Evolutionary conservation across 2,113 vertebrate species (phyloP), one percentile per base, ranked within the genome.

Genomic region (Noturus placidus): DNA sequence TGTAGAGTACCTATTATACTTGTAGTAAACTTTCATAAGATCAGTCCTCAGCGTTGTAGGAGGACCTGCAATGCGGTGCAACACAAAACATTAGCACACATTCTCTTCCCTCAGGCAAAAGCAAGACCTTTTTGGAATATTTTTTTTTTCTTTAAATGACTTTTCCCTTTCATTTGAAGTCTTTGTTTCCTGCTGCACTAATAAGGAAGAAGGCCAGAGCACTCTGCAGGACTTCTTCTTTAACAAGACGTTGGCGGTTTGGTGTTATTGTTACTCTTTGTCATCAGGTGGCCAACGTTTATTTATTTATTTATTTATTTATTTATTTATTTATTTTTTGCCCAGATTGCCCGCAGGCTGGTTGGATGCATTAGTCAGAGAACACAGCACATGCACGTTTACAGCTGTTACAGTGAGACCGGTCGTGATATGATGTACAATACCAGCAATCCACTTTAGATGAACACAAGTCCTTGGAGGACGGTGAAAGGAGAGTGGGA

Each of bases 261-360:
- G 67, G 20, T 84, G 81, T 67, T 70, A 70, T 70, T 17, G 69
- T 38, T 72, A 72, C 17, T 22, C 15, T 79, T 82, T 61, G 69
- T 76, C 69, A 59, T 76, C 54, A 61, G 33, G 46, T 76, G 27
- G 33, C 2, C 19, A 54, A 67, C 10, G 13, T 63, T 5, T 11
- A 11, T 27, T 50, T 25, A 35, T 70, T 72, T 33, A 9, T 76
- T 76, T 42, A 5, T 46, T 76, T 46, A 6, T 76, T 46, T 46
- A 3, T 78, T 30, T 54, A 0, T 52, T 74, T 15, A 8, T 17
- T 63, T 54, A n/a, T 59, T 54, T 67, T 0, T n/a, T 17, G 22
- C 67, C 67, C 65, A 84, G 67, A 15, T 35, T 20, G 5, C 33
- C 33, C 69, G 14, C 69, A 42, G 14, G 33, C 33, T 19, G n/a